Evolutionary conservation across 1,140 invertebrate species (phyloP).

Genomic region (Drosophila kurseongensis): DNA sequence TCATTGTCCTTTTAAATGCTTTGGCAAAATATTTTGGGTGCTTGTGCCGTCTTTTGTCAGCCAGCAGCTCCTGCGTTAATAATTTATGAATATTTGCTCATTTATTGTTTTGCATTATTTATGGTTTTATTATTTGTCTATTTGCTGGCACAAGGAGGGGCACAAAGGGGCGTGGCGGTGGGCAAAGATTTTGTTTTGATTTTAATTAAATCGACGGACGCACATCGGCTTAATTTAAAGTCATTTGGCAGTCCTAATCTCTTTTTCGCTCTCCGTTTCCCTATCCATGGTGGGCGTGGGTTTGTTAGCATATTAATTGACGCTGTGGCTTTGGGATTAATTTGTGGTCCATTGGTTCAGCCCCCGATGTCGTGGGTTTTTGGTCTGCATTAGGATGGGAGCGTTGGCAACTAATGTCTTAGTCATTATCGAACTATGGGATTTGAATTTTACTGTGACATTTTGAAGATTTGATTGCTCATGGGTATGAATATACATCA

Average conservation of each 20-base stretch:
- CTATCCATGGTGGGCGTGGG: slow-evolving; percentile 7
- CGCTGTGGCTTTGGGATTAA: slow-evolving; percentile 39
- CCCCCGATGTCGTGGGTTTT: neutral
- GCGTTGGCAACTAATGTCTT: slow-evolving; percentile 33
- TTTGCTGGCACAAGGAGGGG: slow-evolving; percentile 11
- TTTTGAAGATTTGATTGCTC: neutral
- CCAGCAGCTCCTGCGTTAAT: slow-evolving; percentile 56
- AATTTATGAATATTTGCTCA: slow-evolving; percentile 83
- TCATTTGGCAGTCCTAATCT: slow-evolving; percentile 67
- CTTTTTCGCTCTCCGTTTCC: slow-evolving; percentile 17
- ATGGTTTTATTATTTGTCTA: slow-evolving; percentile 75
- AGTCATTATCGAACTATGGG: slow-evolving; percentile 10
- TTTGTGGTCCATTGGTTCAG: slow-evolving; percentile 54
- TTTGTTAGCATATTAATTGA: slow-evolving; percentile 48
- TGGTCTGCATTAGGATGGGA: neutral
- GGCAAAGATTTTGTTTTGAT: slow-evolving; percentile 78
- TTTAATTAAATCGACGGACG: slow-evolving; percentile 79
- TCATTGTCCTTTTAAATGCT: slow-evolving; percentile 82
- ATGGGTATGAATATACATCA: no score
- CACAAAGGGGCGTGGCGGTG: slow-evolving; percentile 11
- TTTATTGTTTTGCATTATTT: slow-evolving; percentile 82
- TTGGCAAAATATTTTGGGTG: slow-evolving; percentile 81
- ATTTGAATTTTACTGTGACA: neutral
- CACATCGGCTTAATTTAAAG: slow-evolving; percentile 74
- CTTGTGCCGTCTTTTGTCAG: slow-evolving; percentile 66